Percentiles rank a stretch among this genome's conserved stretches.
These are phyloP conservation scores for Microtus pennsylvanicus DNA, from an alignment of 2,113 vertebrate species.

Conservation along the genomic window DNA sequence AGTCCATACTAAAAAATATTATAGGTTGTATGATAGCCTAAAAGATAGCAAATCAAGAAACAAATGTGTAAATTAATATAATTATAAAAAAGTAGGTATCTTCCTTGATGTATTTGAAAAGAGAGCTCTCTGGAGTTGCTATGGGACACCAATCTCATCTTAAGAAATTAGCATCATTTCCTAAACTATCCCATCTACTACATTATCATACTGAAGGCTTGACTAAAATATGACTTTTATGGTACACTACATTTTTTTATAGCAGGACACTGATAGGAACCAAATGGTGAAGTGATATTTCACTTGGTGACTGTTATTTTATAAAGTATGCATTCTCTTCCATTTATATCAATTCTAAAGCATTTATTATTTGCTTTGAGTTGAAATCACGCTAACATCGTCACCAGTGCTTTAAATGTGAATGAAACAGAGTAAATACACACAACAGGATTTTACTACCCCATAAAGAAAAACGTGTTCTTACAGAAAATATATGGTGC, in stretches of 20 bases:
- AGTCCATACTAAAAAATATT: not conserved
- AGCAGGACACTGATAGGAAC: not conserved
- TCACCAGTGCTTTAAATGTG: not conserved
- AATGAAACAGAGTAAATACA: not conserved
- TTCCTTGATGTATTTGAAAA: not conserved
- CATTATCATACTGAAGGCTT: not conserved
- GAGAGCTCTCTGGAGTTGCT: no score
- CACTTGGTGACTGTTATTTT: not conserved
- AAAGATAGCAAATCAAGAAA: not conserved
- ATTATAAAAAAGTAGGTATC: not conserved
- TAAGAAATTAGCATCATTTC: not conserved
- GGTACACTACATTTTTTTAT: not conserved
- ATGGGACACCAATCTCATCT: not conserved
- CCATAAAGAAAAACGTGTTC: not conserved
- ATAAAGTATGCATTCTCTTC: not conserved
- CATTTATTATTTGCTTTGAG: not conserved
- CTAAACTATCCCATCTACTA: accelerated
- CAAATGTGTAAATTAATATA: not conserved
- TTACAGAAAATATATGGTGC: not conserved
- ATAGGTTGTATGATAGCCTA: not conserved
- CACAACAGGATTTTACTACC: not conserved
- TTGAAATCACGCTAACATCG: not conserved
- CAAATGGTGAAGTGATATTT: not conserved
- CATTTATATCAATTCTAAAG: not conserved
- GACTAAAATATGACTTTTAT: not conserved